Evolutionary conservation across 2,113 vertebrate genomes (phyloP).

Genomic region (Aleadryas rufinucha): DNA sequence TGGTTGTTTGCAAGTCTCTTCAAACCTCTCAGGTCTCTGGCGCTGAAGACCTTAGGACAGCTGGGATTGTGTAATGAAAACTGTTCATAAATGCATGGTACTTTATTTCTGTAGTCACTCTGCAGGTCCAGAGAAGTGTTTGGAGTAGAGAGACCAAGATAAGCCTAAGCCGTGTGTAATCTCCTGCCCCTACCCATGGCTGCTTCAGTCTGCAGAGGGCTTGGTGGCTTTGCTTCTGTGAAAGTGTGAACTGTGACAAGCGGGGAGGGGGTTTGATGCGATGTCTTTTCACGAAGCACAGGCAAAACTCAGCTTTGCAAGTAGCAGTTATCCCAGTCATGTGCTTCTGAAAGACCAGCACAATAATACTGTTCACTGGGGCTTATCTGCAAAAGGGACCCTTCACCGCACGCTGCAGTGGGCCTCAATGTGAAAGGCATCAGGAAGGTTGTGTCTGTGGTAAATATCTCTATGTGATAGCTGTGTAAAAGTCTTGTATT

Average conservation of each 20-base stretch:
- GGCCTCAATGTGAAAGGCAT: accelerated
- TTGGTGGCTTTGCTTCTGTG: neutral
- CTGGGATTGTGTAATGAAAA: neutral
- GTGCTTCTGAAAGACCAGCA: neutral
- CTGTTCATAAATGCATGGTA: accelerated
- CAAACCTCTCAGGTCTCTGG: neutral
- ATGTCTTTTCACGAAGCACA: neutral
- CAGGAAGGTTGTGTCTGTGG: neutral
- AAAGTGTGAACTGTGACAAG: neutral
- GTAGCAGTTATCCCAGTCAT: neutral
- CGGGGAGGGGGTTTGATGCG: neutral
- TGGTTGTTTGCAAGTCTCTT: neutral
- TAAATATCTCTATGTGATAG: neutral
- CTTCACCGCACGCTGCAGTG: neutral
- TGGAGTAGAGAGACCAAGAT: neutral
- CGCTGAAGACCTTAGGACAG: neutral
- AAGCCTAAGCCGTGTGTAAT: neutral
- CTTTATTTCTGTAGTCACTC: neutral
- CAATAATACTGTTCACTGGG: neutral
- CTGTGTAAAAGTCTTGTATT: neutral
- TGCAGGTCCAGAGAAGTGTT: neutral
- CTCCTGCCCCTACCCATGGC: neutral
- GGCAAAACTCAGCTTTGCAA: neutral
- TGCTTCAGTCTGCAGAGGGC: neutral
- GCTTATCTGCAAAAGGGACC: neutral